Evolutionary conservation across 2,113 vertebrate species (phyloP).

Genomic region (Petromus typicus): DNA sequence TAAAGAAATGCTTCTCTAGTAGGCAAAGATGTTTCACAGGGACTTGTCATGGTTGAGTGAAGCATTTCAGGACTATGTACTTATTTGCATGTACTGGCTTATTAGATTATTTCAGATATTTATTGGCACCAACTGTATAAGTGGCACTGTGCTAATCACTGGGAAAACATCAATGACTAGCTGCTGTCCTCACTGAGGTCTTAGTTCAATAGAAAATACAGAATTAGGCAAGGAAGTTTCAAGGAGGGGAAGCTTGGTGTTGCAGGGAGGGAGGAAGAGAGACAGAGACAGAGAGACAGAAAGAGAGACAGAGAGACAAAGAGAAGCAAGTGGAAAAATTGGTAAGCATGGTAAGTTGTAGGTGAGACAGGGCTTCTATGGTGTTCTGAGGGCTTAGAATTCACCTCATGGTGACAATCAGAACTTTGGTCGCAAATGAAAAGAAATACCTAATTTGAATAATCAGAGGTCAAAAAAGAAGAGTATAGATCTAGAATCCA

Average conservation of each 20-base stretch:
- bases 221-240: neutral
- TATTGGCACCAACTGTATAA: neutral
- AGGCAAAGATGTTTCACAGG: neutral
- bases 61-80: neutral
- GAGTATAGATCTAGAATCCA: neutral
- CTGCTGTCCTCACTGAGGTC: neutral
- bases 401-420: neutral
- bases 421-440: neutral
- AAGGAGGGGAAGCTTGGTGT: neutral
- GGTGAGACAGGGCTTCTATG: neutral
- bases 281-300: neutral
- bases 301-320: neutral
- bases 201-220: constrained; percentile 7
- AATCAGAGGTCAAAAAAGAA: neutral
- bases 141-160: neutral
- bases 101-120: neutral
- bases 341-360: neutral
- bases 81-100: neutral
- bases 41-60: neutral
- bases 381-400: neutral
- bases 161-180: neutral
- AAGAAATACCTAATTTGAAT: constrained; percentile 13
- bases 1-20: neutral
- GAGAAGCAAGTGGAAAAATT: no score
- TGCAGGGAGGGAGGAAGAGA: neutral